Percentiles rank a stretch among this genome's conserved stretches.
phyloP scores from a whole-genome alignment of 64 coral and sea anemone genomes.

The Cladopsammia gracilis region DNA sequence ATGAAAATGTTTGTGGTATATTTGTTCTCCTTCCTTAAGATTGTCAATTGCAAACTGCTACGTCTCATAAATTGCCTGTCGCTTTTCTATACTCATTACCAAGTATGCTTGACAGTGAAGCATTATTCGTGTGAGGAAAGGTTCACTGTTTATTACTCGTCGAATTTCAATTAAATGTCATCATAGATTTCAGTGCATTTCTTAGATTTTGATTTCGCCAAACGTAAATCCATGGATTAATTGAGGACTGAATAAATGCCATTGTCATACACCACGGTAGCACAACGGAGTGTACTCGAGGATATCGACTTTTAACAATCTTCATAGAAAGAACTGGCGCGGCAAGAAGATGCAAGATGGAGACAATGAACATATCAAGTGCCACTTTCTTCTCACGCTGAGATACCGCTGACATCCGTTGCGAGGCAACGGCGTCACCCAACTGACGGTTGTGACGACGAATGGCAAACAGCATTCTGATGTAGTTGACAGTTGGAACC shows the following conservation, averaged over 20 bases:
- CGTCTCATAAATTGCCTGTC: too few species aligned
- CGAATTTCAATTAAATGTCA: too few species aligned
- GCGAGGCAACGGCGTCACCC: background rate
- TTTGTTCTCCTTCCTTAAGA: too few species aligned
- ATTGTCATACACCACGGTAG: background rate
- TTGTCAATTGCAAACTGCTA: too few species aligned
- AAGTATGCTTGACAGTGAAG: too few species aligned
- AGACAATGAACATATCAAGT: background rate
- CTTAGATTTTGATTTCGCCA: background rate
- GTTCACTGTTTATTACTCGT: too few species aligned
- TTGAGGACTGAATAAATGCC: background rate
- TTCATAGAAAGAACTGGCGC: background rate
- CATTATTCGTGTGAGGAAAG: too few species aligned
- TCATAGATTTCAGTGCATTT: background rate
- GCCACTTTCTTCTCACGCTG: constrained; percentile 13
- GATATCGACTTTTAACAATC: background rate
- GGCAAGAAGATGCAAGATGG: background rate
- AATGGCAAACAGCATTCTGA: constrained; percentile 4
- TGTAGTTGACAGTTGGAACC: background rate
- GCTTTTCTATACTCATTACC: too few species aligned
- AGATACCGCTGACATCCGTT: background rate
- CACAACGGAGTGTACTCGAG: background rate
- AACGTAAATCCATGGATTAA: constrained; percentile 20
- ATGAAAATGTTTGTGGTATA: too few species aligned
- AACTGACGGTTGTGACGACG: background rate